Evolutionary conservation across 2,113 vertebrate genomes (phyloP), one percentile per base, ranked within the genome.

Genomic region (Eptesicus fuscus): DNA sequence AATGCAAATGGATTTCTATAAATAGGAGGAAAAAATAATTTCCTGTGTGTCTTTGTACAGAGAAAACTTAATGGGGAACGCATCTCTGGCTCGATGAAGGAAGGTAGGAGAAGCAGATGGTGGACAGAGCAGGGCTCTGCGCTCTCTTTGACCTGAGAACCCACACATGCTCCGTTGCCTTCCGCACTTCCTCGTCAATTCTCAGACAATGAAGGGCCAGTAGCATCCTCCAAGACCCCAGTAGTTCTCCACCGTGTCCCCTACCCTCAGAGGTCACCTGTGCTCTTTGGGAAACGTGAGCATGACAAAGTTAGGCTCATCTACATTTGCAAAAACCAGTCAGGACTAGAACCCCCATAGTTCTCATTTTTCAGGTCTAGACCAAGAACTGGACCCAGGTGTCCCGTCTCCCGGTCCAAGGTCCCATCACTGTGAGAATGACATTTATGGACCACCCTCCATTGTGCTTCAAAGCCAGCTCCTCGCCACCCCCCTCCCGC

Each of bases 1-100:
- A 94, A 97, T 95, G 87, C 95, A 97, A 97, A 91, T 90, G n/a
- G 69, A 95, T 92, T 94, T 96, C 96, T 95, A 96, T 93, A 95
- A 97, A 97, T 88, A 93, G 95, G 82, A 92, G 47, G 47, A 32
- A 93, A 88, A 77, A 61, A 61, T 90, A 88, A 96, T 93, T 92
- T 96, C 82, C 92, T 87, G 49, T 28, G 76, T 85, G 87, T 92
- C 71, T 56, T 42, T 91, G 79, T 53, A 51, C 89, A 91, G 70
- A 94, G 94, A 77, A 97, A 69, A 78, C 28, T 89, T 20, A 49
- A 77, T 44, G 47, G 77, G 61, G 80, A 61, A 92, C 44, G 61
- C 65, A 47, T 65, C 32, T 79, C 18, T 47, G 23, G 37, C 65
- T 35, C 0, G 2, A 37, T 37, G 44, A 69, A 95, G 70, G 44